Conservation (phyloP, 2,888 invertebrate species). For the Hybos culiciformis region DNA sequence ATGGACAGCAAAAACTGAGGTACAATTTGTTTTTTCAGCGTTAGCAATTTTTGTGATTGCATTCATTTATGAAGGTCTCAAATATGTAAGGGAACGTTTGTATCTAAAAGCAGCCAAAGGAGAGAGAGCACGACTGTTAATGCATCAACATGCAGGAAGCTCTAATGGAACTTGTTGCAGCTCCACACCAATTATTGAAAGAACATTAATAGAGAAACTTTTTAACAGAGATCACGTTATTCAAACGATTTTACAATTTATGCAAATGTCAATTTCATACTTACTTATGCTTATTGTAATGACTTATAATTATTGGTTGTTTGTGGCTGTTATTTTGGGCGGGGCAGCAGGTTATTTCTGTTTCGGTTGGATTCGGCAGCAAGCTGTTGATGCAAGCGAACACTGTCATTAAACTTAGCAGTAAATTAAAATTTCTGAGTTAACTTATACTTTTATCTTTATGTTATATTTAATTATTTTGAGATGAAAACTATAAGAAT, state of each 20-base stretch:
- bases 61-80: conserved; percentile 88
- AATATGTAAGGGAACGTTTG: conserved; percentile 52
- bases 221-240: conserved; percentile 23
- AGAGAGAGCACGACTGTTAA: conserved; percentile 11
- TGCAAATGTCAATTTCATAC: conserved; percentile 30
- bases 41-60: conserved; percentile 79
- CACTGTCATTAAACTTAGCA: conserved; percentile 24
- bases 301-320: conserved; percentile 33
- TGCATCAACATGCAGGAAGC: neutral
- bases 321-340: conserved; percentile 29
- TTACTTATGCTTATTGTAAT: conserved; percentile 33
- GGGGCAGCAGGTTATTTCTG: conserved; percentile 29
- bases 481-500: too few species aligned
- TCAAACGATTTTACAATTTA: conserved; percentile 26
- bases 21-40: conserved; percentile 75
- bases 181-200: conserved; percentile 16
- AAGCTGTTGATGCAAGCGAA: conserved; percentile 24
- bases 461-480: too few species aligned
- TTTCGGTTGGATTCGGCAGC: conserved; percentile 29
- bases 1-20: conserved; percentile 59
- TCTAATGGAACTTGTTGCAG: conserved; percentile 17
- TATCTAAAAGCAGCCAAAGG: conserved; percentile 18
- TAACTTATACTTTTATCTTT: too few species aligned
- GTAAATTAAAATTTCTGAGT: neutral
- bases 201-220: conserved; percentile 16